Base-by-base conservation (phyloP, 2,113 vertebrate genomes). In the Ivindomyrus marchei region DNA sequence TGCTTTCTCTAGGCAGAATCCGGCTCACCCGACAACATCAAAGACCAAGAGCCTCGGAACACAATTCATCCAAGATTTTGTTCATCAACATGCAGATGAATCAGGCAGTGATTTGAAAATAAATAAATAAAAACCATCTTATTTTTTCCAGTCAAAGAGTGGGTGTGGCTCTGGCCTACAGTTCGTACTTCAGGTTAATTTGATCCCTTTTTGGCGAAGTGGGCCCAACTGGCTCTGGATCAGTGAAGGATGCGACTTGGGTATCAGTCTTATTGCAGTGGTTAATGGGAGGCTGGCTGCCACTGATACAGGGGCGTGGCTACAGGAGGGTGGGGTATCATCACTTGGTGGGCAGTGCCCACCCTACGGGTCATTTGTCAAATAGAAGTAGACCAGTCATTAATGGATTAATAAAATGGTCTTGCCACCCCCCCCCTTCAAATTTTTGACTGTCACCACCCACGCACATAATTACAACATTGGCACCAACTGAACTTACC, bases 191-290 rank as follows among this genome's bases (percentile, higher is more conserved):
- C 89, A 93, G 94, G 92, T 95, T 94, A 94, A 93, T 91, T 52
- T 85, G 91, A 91, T 93, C 94, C 92, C 93, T 91, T 90, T 91
- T 93, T 94, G 95, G 93, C 93, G 92, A 88, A 88, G 89, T 89
- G 47, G 88, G 92, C 92, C 93, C 92, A 89, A 91, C 92, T 92
- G 93, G 94, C 92, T 93, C 90, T 93, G 95, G 94, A 94, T 95
- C 93, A 95, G 85, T 53, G 85, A 36, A 36, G n/a, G 85, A 39
- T 17, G 4, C 13, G 1, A 27, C 31, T 53, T 87, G 46, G 50
- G 50, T 15, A 50, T 87, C 27, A n/a, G 17, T 53, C 24, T 47
- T 45, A 85, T 46, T 85, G 46, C 45, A 47, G 27, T 53, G 4
- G n/a, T 56, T 87, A 56, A 87, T 56, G 46, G 3, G 17, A 36